phyloP scores from a whole-genome alignment of 1,140 invertebrate species.

The Hylyphantes graminicola region DNA sequence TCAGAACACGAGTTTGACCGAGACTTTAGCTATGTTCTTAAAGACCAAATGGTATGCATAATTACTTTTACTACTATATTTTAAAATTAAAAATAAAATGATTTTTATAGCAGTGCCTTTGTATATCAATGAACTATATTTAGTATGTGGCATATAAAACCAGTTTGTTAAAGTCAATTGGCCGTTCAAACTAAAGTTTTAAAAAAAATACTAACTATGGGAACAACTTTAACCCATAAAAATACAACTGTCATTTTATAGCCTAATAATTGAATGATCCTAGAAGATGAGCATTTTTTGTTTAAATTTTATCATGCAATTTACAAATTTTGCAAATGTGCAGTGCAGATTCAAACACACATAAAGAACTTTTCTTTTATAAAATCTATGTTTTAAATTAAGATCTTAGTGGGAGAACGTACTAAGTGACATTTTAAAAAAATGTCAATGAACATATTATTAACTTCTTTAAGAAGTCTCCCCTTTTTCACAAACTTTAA shows the following conservation, averaged over 20 bases:
- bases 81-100: background rate
- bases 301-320: background rate
- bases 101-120: background rate
- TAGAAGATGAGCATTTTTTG: background rate
- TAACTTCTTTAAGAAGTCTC: too few relatives aligned
- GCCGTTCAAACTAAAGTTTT: too few relatives aligned
- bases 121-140: background rate
- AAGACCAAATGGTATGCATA: slow-evolving; percentile 59
- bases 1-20: slow-evolving; percentile 59
- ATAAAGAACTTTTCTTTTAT: too few relatives aligned
- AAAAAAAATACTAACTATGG: background rate
- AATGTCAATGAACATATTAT: too few relatives aligned
- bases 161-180: too few relatives aligned
- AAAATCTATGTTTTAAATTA: too few relatives aligned
- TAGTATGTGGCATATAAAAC: background rate
- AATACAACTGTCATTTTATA: background rate
- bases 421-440: too few relatives aligned
- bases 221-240: background rate
- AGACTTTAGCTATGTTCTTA: slow-evolving; percentile 57
- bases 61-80: background rate
- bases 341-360: too few relatives aligned
- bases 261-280: background rate
- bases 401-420: too few relatives aligned
- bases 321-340: too few relatives aligned
- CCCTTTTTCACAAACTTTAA: too few relatives aligned